Base-by-base conservation (phyloP, 2,113 vertebrate species). In the Pionites leucogaster region DNA sequence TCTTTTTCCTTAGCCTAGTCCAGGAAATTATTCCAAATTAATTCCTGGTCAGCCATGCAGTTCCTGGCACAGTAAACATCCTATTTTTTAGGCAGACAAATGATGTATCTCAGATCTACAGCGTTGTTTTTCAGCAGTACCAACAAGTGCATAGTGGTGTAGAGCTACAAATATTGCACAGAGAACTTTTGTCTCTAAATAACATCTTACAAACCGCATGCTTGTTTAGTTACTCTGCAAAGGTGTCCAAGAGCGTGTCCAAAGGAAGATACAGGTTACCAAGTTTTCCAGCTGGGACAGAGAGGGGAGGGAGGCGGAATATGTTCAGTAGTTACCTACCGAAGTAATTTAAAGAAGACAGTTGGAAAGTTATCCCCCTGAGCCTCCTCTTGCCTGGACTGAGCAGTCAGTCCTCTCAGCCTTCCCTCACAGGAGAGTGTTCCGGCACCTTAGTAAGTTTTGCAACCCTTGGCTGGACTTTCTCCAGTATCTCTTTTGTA, bases 21-120 rank as follows among this genome's bases (percentile, higher is more conserved):
- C 93, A 95, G 80, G 47, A 97, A 95, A 96, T 74, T 1, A 90
- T 88, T 93, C 88, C 82, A 94, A 94, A 90, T 93, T 62, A 95
- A 96, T 86, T 91, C 89, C 92, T 92, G 90, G 39, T 93, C 71
- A 94, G 35, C 41, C 65, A 89, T 91, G 93, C 31, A 0, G 72
- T 91, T 72, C 59, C 62, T 94, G 77, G 78, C 64, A 96, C 29
- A 91, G 44, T 74, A 93, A 95, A 87, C 42, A 93, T 71, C 33
- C 52, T 67, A 68, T 83, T 53, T 88, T 82, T 82, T 13, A 95
- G 78, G 47, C 50, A 86, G 80, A 83, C 86, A 68, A 94, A 44
- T 86, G 76, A 80, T 87, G 25, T 22, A 60, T 87, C 69, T 89
- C n/a, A 15, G 52, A 70, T 79, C 49, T 85, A 37, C 64, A 49